Evolutionary conservation across 2,888 invertebrate species (phyloP), one percentile per base, ranked within the genome.

Genomic region (Aphidoletes aphidimyza): DNA sequence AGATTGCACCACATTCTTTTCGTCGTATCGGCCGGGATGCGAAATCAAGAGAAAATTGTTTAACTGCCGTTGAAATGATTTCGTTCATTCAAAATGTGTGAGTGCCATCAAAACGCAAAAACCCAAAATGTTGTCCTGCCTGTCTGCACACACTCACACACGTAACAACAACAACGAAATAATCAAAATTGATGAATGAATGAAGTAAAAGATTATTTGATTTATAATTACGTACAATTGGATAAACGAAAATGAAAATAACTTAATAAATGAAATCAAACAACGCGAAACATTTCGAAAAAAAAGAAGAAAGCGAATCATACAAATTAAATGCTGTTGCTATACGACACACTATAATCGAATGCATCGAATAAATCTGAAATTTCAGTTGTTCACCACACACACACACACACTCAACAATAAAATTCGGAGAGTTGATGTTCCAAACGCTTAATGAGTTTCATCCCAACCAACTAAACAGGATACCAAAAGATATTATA

Each of bases 131-230:
- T 78, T 30, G 3, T 78, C 26, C 14, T 17, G 19, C 30, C 2
- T 78, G n/a, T 30, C 17, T n/a, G 14, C n/a, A 17, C 26, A 22
- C 30, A 5, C 30, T 78, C 6, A 6, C 14, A 6, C 14, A 6
- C 42, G 14, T 6, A 69, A 69, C 30, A 30, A 17, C 30, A 69
- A 54, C 5, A 26, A 14, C 9, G 9, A 5, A 54, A 26, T 81
- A 39, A 81, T 81, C 37, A 81, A 81, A 81, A 81, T 81, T 81
- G 81, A 81, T 81, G 81, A 81, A 81, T 81, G 81, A 81, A 81
- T 81, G 39, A 39, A 39, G 39, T 37, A 11, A 78, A 81, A 81
- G 81, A 37, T 81, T 37, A 81, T 81, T 81, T 83, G 42, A 83
- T 83, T 83, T 83, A 83, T 83, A 83, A 69, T 69, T 69, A 69